Conservation (phyloP, 1,140 invertebrate genomes). For the Drosophila arawakana region DNA sequence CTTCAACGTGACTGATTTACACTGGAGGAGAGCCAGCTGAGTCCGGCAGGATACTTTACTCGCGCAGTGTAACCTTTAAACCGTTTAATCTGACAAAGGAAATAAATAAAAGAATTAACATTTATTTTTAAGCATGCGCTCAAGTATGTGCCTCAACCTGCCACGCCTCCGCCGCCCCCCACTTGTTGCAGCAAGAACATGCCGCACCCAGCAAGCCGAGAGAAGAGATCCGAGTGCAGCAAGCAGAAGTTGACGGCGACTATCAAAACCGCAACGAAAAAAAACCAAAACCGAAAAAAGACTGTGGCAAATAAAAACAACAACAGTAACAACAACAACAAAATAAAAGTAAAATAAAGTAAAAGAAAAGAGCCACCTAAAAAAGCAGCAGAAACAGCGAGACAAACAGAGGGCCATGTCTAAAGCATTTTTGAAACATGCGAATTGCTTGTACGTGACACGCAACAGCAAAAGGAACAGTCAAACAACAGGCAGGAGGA, state of each 20-base stretch:
- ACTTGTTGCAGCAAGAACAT: constrained; percentile 7
- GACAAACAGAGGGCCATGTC: constrained; percentile 71
- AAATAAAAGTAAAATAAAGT: no score
- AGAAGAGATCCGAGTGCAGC: not conserved
- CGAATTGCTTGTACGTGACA: constrained; percentile 84
- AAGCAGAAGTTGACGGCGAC: constrained; percentile 57
- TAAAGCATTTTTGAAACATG: constrained; percentile 83
- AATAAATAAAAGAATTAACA: constrained; percentile 83
- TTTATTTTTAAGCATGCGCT: constrained; percentile 78
- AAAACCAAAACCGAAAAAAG: constrained; percentile 27
- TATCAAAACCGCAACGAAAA: constrained; percentile 62
- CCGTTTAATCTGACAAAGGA: constrained; percentile 82
- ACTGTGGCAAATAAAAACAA: constrained; percentile 18
- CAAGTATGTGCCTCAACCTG: constrained; percentile 61
- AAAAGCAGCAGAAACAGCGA: constrained; percentile 13
- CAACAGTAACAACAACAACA: not conserved
- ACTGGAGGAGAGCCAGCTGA: constrained; percentile 33
- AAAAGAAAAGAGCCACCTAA: constrained; percentile 25
- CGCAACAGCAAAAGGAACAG: constrained; percentile 76
- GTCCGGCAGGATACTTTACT: constrained; percentile 27
- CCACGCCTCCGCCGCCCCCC: not conserved
- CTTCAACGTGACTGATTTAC: constrained; percentile 48
- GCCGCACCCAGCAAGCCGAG: constrained; percentile 30
- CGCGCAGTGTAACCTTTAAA: constrained; percentile 72
- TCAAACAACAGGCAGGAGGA: no score